A percentile compares a stretch with the other conserved stretches of the same genome.
These are phyloP conservation scores for Amblyteles armatorius DNA, from an alignment of 2,888 invertebrate species.

Conservation along the genomic window DNA sequence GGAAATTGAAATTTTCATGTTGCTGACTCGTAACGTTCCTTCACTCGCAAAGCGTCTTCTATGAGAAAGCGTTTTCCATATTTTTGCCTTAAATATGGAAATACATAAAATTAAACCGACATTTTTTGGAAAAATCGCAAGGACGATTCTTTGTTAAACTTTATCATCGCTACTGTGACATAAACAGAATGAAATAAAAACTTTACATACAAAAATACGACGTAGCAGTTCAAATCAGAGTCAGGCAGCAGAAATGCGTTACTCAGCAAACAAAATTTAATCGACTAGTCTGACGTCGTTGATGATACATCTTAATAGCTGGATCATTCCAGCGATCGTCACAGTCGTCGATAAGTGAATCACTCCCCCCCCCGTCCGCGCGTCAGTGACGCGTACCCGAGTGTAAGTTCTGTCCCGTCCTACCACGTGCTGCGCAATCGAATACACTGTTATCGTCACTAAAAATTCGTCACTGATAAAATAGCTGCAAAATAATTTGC, in stretches of 20 bases:
- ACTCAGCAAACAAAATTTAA: background rate
- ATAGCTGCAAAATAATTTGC: background rate
- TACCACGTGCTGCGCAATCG: background rate
- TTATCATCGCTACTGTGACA: too few relatives aligned
- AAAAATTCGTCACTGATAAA: conserved; percentile 12
- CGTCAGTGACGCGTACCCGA: conserved; percentile 29
- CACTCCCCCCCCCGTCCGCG: conserved; percentile 39
- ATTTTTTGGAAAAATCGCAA: too few relatives aligned
- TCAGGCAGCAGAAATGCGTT: background rate
- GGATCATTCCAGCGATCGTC: conserved; percentile 40
- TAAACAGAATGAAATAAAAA: background rate
- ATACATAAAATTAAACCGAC: too few relatives aligned
- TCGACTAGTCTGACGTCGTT: conserved; percentile 18
- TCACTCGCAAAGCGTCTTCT: too few relatives aligned
- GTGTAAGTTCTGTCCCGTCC: conserved; percentile 37
- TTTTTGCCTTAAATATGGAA: too few relatives aligned
- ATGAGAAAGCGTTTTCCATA: too few relatives aligned
- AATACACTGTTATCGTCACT: conserved; percentile 13
- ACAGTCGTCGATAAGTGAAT: conserved; percentile 58
- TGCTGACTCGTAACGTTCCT: too few relatives aligned
- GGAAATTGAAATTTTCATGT: too few relatives aligned
- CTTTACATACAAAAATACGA: background rate
- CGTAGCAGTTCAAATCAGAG: background rate
- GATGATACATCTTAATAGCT: conserved; percentile 39
- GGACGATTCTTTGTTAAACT: too few relatives aligned